Conservation (phyloP, 2,113 vertebrate genomes). For the Hydrochoerus hydrochaeris region DNA sequence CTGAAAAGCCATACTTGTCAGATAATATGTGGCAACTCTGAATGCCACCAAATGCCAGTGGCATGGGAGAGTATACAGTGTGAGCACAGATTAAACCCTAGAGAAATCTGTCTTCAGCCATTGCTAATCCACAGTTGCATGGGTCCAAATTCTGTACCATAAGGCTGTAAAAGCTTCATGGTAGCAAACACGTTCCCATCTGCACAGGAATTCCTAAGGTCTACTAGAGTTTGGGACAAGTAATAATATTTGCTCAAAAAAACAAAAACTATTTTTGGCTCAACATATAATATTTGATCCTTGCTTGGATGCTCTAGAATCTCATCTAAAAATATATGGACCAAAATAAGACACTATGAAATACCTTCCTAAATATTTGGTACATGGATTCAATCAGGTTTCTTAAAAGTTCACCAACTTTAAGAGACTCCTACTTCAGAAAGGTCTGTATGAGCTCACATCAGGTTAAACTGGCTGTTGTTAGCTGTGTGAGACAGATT, state of each 20-base stretch:
- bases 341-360: not conserved
- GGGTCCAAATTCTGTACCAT: not conserved
- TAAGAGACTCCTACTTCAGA: not conserved
- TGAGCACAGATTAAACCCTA: not conserved
- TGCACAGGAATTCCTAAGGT: not conserved
- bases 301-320: conserved; percentile 8
- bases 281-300: not conserved
- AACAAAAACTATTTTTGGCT: not conserved
- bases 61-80: rapidly evolving
- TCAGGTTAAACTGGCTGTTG: not conserved
- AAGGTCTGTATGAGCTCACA: not conserved
- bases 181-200: not conserved
- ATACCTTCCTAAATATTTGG: conserved; percentile 7
- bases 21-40: not conserved
- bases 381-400: not conserved
- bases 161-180: not conserved
- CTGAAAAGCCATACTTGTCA: not conserved
- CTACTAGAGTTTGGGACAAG: not conserved
- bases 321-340: not conserved
- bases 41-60: not conserved
- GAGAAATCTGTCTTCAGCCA: not conserved
- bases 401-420: not conserved
- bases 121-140: not conserved
- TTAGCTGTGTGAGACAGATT: not conserved
- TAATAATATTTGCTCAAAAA: not conserved